Evolutionary conservation across 2,113 vertebrate genomes (phyloP).

Genomic region (Crotalus helleri): DNA sequence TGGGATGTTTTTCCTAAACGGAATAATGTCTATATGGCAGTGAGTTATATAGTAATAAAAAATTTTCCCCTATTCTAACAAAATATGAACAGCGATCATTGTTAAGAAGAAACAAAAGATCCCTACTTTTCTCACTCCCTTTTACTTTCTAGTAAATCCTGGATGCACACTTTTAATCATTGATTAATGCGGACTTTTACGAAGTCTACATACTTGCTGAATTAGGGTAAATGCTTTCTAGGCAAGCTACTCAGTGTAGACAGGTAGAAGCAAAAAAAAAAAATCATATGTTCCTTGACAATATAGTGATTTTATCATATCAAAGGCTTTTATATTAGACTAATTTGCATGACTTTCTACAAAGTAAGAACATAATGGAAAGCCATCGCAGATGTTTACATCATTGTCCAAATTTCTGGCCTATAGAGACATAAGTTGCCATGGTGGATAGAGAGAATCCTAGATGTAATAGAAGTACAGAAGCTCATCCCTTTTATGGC

Average conservation of each 20-base stretch:
- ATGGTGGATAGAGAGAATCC: background rate
- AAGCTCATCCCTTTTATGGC: background rate
- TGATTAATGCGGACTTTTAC: background rate
- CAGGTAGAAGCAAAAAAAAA: background rate
- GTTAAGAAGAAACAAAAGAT: background rate
- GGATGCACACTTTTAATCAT: background rate
- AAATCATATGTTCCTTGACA: background rate
- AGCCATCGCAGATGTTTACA: background rate
- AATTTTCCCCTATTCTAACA: background rate
- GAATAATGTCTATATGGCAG: background rate
- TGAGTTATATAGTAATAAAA: background rate
- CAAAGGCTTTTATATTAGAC: background rate
- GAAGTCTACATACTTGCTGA: background rate
- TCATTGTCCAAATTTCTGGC: background rate
- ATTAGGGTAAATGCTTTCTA: background rate
- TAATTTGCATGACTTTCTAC: background rate
- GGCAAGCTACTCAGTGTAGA: background rate
- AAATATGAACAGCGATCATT: background rate
- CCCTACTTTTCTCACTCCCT: background rate
- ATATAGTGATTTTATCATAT: background rate
- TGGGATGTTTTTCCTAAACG: background rate
- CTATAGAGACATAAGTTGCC: background rate
- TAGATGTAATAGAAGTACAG: background rate
- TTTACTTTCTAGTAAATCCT: background rate
- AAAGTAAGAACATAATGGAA: background rate